phyloP scores from a whole-genome alignment of 2,797 vertebrate species.

The Pseudochirops corinnae region DNA sequence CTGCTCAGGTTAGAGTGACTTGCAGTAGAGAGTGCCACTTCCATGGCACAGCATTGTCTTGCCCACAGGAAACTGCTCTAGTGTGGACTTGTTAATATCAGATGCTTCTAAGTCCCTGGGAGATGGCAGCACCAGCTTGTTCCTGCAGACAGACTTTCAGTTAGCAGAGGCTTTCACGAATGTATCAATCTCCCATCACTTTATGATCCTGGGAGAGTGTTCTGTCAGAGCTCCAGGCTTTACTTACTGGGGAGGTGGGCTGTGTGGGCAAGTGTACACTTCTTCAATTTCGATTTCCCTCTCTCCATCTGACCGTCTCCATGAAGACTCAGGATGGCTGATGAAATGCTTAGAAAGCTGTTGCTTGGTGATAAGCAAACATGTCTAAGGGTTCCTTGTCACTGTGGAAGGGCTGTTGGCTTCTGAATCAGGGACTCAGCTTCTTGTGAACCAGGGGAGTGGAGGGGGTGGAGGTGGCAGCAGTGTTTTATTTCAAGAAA shows the following conservation, averaged over 20 bases:
- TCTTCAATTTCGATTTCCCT: conserved; percentile 29
- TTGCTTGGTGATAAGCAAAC: conserved; percentile 32
- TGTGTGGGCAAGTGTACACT: background rate
- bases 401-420: conserved; percentile 27
- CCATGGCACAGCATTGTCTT: background rate
- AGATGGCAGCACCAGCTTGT: background rate
- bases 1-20: background rate
- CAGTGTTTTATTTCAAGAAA: background rate
- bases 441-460: background rate
- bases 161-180: background rate
- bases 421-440: background rate
- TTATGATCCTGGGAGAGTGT: background rate
- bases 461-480: background rate
- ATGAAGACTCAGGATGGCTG: conserved; percentile 42
- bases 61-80: background rate
- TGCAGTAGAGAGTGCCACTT: background rate
- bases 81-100: background rate
- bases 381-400: conserved; percentile 10
- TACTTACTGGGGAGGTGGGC: background rate
- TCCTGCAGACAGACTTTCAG: background rate
- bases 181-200: rapidly evolving
- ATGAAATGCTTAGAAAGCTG: conserved; percentile 66
- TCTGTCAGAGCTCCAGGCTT: rapidly evolving
- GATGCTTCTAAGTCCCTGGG: background rate
- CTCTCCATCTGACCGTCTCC: conserved; percentile 32